These are phyloP conservation scores for Atopsyche davidsoni DNA, from an alignment of 1,140 invertebrate species.

Conservation along the genomic window DNA sequence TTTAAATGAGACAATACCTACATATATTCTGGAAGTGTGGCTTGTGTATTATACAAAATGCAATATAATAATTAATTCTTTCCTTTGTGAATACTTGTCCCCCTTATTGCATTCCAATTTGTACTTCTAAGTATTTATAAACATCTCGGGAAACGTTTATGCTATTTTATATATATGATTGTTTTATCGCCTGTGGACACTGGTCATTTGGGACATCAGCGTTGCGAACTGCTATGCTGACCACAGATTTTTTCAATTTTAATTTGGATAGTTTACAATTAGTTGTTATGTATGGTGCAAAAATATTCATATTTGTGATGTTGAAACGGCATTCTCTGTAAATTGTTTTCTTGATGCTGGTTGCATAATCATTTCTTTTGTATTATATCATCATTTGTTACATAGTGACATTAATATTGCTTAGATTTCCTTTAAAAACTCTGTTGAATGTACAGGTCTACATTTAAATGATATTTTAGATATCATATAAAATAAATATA, in stretches of 20 bases:
- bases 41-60: slow-evolving; percentile 25
- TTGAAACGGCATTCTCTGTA: no score
- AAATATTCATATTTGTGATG: no score
- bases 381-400: slow-evolving; percentile 10
- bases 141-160: slow-evolving; percentile 6
- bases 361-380: slow-evolving; percentile 8
- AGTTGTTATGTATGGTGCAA: no score
- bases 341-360: no score
- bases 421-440: slow-evolving; percentile 6
- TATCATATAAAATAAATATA: slow-evolving; percentile 21
- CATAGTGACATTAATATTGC: slow-evolving; percentile 1
- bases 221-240: no score
- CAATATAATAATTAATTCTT: slow-evolving; percentile 15
- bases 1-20: slow-evolving; percentile 28
- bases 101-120: slow-evolving; percentile 30
- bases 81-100: slow-evolving; percentile 28
- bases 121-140: slow-evolving; percentile 20
- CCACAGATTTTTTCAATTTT: no score
- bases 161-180: slow-evolving; percentile 13
- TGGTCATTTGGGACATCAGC: no score
- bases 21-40: slow-evolving; percentile 16
- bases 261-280: no score
- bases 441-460: slow-evolving; percentile 29
- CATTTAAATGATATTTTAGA: slow-evolving; percentile 28
- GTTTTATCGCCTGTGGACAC: no score